A percentile compares a stretch with the other conserved stretches of the same genome.
These are phyloP conservation scores for Noctua janthe DNA, from an alignment of 2,888 invertebrate species.

Conservation along the genomic window DNA sequence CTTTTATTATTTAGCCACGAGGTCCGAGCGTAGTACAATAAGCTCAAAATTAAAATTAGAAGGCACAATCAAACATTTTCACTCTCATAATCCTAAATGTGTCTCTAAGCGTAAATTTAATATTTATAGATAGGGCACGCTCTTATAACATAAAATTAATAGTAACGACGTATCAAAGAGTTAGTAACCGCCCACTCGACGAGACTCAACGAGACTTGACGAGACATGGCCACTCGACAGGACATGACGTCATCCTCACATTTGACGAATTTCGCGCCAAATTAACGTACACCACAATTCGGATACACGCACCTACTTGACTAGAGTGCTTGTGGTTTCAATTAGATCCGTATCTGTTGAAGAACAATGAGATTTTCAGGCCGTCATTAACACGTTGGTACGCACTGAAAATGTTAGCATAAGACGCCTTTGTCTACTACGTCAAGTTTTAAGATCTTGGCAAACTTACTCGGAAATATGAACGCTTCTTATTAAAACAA, in stretches of 20 bases:
- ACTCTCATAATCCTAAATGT: background rate
- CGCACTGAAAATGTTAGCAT: conserved; percentile 14
- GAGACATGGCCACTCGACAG: background rate
- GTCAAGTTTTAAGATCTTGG: conserved; percentile 24
- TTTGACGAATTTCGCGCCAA: conserved; percentile 36
- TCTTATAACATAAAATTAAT: conserved; percentile 44
- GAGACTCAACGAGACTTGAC: too few species aligned
- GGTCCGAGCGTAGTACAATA: too few species aligned
- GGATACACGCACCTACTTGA: conserved; percentile 43
- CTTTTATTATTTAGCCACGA: too few species aligned
- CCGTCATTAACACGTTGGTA: conserved; percentile 12
- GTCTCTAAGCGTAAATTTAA: conserved; percentile 5
- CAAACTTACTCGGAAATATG: background rate
- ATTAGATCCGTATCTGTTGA: conserved; percentile 37
- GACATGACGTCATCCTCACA: conserved; percentile 40
- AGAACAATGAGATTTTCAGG: conserved; percentile 28
- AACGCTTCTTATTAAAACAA: background rate
- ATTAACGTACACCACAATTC: conserved; percentile 49
- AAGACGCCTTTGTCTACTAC: conserved; percentile 2
- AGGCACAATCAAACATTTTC: too few species aligned
- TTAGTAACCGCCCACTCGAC: conserved; percentile 11
- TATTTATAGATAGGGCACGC: background rate
- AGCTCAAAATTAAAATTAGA: too few species aligned
- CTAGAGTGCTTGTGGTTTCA: conserved; percentile 42
- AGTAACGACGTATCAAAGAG: conserved; percentile 32